phyloP scores from a whole-genome alignment of 2,113 vertebrate genomes.

The Entelurus aequoreus region DNA sequence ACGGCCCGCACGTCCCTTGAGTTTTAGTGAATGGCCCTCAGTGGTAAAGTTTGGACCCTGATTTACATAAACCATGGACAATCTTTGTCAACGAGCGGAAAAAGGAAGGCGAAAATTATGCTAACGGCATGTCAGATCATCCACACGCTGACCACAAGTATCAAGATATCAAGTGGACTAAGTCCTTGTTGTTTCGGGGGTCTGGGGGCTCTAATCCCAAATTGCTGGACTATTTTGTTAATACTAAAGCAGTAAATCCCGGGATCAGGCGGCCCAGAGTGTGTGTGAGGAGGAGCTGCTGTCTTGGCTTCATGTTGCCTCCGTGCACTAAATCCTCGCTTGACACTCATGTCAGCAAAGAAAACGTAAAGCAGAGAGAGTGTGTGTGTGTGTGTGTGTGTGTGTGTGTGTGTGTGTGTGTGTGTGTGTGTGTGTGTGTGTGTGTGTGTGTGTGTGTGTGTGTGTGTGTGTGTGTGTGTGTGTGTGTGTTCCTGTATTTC shows the following conservation, averaged over 20 bases:
- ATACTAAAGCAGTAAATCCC: constrained; percentile 77
- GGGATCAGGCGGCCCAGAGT: constrained; percentile 68
- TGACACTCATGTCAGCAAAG: constrained; percentile 23
- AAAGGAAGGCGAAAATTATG: too few relatives aligned
- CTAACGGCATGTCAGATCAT: constrained; percentile 21
- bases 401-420: constrained; percentile 6
- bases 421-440: constrained; percentile 2
- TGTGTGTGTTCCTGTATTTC: background rate
- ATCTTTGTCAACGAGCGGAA: too few relatives aligned
- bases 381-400: constrained; percentile 2
- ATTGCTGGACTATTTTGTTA: constrained; percentile 79
- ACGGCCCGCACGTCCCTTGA: too few relatives aligned
- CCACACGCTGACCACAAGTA: constrained; percentile 62
- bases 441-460: constrained; percentile 2
- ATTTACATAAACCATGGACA: too few relatives aligned
- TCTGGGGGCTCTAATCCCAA: constrained; percentile 81
- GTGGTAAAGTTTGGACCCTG: too few relatives aligned
- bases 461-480: background rate
- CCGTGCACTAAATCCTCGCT: constrained; percentile 64
- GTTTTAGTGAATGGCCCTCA: too few relatives aligned
- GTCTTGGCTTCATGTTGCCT: constrained; percentile 33
- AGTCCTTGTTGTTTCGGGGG: constrained; percentile 60
- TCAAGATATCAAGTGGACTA: constrained; percentile 76
- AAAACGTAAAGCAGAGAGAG: constrained; percentile 7
- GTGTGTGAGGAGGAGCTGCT: constrained; percentile 8